These are phyloP conservation scores for Hyperoplus lanceolatus DNA, from an alignment of 2,797 vertebrate species.

Conservation along the genomic window DNA sequence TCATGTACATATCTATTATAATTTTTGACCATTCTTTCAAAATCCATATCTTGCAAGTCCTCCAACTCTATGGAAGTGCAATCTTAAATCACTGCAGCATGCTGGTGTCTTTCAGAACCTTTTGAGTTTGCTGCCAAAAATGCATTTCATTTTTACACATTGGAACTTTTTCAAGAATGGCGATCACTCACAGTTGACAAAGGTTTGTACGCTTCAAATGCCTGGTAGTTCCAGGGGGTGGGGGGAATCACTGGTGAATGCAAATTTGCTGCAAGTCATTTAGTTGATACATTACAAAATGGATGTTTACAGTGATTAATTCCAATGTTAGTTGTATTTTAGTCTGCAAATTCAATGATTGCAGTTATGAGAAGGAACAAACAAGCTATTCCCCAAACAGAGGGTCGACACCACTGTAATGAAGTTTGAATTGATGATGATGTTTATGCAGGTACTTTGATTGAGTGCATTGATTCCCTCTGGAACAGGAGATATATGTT, in stretches of 20 bases:
- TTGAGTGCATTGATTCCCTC: background rate
- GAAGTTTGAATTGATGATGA: conserved; percentile 6
- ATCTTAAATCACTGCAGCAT: background rate
- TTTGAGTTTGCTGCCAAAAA: background rate
- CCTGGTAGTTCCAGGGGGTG: background rate
- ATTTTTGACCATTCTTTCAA: no score
- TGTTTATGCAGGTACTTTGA: conserved; percentile 5
- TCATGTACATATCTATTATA: no score
- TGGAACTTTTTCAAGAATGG: background rate
- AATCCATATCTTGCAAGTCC: no score
- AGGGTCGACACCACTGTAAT: conserved; percentile 7
- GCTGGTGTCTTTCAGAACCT: background rate
- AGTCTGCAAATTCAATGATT: conserved; percentile 2
- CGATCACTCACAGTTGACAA: background rate
- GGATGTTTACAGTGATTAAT: background rate
- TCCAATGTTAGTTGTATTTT: conserved; percentile 1
- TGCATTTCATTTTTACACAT: background rate
- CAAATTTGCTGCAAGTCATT: background rate
- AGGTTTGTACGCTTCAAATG: background rate
- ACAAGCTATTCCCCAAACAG: background rate
- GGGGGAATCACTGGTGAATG: background rate
- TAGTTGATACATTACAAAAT: background rate
- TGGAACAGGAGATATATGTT: background rate
- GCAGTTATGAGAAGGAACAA: conserved; percentile 9
- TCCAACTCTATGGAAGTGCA: no score